Base-by-base conservation (phyloP, 2,888 invertebrate species). In the Ennomos quercinarius region DNA sequence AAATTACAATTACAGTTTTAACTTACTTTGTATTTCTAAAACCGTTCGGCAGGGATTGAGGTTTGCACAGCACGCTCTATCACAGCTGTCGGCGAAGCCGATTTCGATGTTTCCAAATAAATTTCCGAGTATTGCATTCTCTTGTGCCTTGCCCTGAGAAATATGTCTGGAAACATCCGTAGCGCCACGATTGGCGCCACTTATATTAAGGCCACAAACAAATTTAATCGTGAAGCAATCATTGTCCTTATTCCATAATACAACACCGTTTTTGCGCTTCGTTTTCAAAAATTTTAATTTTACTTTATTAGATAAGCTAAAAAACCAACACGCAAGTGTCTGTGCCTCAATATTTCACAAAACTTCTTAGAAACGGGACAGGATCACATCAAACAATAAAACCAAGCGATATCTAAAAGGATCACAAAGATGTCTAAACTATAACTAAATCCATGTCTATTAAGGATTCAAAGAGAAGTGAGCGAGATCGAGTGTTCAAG, bases 151-250 rank as follows among this genome's bases (percentile, higher is more conserved):
- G 27, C 13, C 45, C 50, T 55, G 51, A 61, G 66, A 68, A 70
- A 71, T 70, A 74, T 65, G 72, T 63, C 71, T 63, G 78, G 80
- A 77, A 74, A 74, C 82, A 76, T 74, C 67, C 63, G 81, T 71
- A 79, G 85, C 84, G 84, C 87, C 85, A 74, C 68, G 70, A 66
- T 63, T 86, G 89, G 86, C 84, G 84, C 87, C 87, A 84, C 81
- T 80, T 83, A 80, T 74, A 76, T 81, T 91, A 92, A 92, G 92
- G 92, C 92, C 92, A 91, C 92, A 86, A 91, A 91, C 80, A 86
- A 87, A 89, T 84, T 81, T 76, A 83, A 81, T 84, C 80, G 77
- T 81, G 83, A 89, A 91, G 89, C 89, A 68, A 82, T 78, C 76
- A 48, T 54, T 44, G 37, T 78, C 74, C 73, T 75, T 67, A 62